phyloP scores from a whole-genome alignment of 1,140 invertebrate species.

The Sitobion miscanthi region DNA sequence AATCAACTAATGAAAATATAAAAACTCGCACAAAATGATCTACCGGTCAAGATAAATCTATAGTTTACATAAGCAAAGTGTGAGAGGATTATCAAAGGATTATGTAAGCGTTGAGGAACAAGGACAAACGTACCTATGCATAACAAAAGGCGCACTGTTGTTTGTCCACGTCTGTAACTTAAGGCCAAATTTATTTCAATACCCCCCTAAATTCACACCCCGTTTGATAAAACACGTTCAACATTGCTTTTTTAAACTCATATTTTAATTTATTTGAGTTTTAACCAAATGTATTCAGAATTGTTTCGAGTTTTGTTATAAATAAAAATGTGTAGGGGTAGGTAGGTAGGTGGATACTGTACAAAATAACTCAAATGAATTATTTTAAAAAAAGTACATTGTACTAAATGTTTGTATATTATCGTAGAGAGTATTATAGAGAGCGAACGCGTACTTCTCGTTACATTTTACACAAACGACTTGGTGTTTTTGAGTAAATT shows the following conservation, averaged over 20 bases:
- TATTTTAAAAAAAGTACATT: not conserved
- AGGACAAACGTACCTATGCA: not conserved
- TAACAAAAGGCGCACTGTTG: not conserved
- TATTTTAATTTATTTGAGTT: conserved; percentile 1
- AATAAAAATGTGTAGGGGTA: not conserved
- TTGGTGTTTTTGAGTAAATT: not conserved
- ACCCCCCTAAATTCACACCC: not conserved
- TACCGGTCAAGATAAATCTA: not conserved
- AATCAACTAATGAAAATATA: conserved; percentile 10
- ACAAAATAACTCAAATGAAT: not conserved
- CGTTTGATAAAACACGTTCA: not conserved
- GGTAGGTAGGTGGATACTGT: not conserved
- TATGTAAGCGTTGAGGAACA: not conserved
- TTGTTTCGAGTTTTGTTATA: not conserved
- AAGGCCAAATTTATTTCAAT: not conserved
- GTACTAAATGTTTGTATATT: not conserved
- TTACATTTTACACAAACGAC: not conserved
- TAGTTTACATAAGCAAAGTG: not conserved
- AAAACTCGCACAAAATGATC: not conserved
- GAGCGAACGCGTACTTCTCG: not conserved
- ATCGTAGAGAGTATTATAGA: not conserved
- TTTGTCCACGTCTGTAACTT: not conserved
- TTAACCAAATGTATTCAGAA: not conserved
- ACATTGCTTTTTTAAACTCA: not conserved
- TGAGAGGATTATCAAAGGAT: not conserved